These are phyloP conservation scores for Macquaria australasica DNA, from an alignment of 2,113 vertebrate species.

Conservation along the genomic window DNA sequence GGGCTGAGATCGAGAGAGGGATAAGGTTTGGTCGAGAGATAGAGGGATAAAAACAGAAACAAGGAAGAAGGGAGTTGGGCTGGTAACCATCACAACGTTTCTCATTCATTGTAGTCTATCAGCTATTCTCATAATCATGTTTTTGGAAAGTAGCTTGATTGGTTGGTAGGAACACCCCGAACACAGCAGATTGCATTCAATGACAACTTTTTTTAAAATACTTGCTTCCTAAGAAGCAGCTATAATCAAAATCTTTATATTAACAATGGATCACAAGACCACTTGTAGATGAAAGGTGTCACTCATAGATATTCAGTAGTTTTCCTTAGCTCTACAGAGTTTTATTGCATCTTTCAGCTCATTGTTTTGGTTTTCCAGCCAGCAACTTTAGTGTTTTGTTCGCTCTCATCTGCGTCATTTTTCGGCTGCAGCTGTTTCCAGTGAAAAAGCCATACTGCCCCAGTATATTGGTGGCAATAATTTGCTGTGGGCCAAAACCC, in stretches of 20 bases:
- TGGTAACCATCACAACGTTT: conserved; percentile 8
- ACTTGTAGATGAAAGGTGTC: no score
- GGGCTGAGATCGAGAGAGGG: conserved; percentile 44
- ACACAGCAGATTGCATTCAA: not conserved
- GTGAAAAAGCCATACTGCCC: conserved; percentile 23
- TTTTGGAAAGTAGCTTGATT: not conserved
- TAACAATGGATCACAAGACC: not conserved
- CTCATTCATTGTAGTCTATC: conserved; percentile 27
- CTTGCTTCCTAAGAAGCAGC: not conserved
- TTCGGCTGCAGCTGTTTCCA: conserved; percentile 12
- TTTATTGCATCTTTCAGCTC: not conserved
- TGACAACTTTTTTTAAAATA: not conserved
- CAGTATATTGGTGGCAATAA: conserved; percentile 30
- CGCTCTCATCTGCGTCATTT: not conserved
- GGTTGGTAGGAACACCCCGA: not conserved
- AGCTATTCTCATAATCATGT: not conserved
- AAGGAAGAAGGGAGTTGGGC: not conserved
- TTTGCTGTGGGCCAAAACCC: conserved; percentile 49
- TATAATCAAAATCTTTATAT: no score
- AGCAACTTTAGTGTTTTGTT: not conserved
- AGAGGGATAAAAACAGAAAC: conserved; percentile 37
- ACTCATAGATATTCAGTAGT: not conserved
- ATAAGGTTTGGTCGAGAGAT: conserved; percentile 43
- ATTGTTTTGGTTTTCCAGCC: not conserved
- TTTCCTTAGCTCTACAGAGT: not conserved